Percentiles rank a stretch among this genome's conserved stretches.
Conservation (phyloP, 1,140 invertebrate genomes). For the Calliopsis andreniformis region DNA sequence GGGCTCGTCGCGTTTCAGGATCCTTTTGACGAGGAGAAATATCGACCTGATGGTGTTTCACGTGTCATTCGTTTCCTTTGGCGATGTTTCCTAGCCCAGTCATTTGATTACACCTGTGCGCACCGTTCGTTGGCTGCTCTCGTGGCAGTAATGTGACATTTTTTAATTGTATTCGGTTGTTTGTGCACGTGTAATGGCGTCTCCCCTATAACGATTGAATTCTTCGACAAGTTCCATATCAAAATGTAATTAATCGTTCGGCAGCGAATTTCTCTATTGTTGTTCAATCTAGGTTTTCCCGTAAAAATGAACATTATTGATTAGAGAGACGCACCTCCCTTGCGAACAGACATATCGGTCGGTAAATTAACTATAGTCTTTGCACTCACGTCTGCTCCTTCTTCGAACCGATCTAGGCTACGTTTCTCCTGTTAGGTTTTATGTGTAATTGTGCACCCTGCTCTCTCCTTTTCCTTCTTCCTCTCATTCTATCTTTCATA, state of each 20-base stretch:
- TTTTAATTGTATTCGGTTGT: not conserved
- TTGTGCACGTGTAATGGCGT: too few relatives aligned
- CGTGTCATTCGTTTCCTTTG: not conserved
- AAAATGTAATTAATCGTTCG: not conserved
- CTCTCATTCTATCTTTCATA: not conserved
- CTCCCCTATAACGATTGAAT: not conserved
- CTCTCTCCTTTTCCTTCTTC: not conserved
- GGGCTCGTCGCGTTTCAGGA: not conserved
- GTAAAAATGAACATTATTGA: not conserved
- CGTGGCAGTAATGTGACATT: not conserved
- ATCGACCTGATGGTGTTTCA: not conserved
- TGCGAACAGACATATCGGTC: not conserved
- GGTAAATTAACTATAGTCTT: not conserved
- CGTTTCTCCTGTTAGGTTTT: constrained; percentile 1
- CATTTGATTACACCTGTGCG: not conserved
- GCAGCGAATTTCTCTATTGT: not conserved
- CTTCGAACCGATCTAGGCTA: constrained; percentile 13
- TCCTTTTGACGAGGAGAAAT: not conserved
- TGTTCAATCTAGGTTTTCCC: not conserved
- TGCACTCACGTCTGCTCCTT: not conserved
- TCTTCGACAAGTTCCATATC: not conserved
- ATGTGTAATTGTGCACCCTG: constrained; percentile 9
- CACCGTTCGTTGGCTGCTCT: not conserved
- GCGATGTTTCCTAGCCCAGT: not conserved
- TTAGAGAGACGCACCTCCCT: not conserved